Conservation (phyloP, 2,113 vertebrate genomes). For the Aramus guarauna region DNA sequence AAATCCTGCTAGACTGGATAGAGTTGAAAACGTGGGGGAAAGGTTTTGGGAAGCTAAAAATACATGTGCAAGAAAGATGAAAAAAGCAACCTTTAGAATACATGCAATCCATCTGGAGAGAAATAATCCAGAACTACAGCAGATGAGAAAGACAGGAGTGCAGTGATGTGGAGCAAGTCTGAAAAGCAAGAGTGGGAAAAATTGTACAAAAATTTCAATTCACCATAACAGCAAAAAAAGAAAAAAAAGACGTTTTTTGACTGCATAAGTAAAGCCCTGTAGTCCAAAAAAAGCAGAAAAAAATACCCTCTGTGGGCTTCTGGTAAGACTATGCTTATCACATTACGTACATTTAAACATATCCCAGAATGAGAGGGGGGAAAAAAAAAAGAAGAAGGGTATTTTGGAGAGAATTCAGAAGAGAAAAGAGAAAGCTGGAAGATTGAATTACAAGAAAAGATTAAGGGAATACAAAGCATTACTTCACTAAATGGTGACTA, state of each 20-base stretch:
- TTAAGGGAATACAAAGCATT: constrained; percentile 44
- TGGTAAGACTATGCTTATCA: constrained; percentile 8
- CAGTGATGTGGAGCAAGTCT: constrained; percentile 23
- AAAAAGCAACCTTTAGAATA: constrained; percentile 57
- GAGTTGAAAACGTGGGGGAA: not conserved
- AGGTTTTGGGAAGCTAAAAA: constrained; percentile 48
- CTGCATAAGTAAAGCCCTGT: not conserved
- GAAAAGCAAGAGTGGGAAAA: constrained; percentile 1
- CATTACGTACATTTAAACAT: not conserved
- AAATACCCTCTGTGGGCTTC: not conserved
- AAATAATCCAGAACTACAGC: constrained; percentile 40
- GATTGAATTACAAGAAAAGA: constrained; percentile 41
- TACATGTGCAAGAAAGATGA: constrained; percentile 40
- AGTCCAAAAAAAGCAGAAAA: not conserved
- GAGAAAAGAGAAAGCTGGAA: not conserved
- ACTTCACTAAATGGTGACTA: constrained; percentile 48
- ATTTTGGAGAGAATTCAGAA: constrained; percentile 6
- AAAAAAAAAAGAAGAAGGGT: too few relatives aligned
- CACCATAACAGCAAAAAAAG: not conserved
- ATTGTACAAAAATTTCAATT: not conserved
- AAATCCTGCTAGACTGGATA: constrained; percentile 36
- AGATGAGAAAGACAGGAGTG: constrained; percentile 41
- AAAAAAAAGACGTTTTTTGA: not conserved
- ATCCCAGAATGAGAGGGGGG: not conserved
- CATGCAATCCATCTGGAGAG: constrained; percentile 54